Conservation (phyloP, 23 tunicate species). For the Corella eumyota region DNA sequence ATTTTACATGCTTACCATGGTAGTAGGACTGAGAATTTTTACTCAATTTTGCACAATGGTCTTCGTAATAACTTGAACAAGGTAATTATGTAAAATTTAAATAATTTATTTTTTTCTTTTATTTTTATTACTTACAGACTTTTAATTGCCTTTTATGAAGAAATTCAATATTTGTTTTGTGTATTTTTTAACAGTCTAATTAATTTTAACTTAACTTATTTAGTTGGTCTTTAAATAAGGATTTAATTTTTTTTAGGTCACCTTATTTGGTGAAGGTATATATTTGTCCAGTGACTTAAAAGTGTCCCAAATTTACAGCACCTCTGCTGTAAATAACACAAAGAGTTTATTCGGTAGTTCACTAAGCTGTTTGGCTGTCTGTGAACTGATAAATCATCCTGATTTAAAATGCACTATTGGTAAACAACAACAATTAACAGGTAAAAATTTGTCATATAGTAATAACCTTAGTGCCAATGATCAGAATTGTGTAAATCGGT, state of each 20-base stretch:
- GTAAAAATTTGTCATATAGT: no score
- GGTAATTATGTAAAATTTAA: conserved; percentile 25
- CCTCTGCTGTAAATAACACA: conserved; percentile 27
- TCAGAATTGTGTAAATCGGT: no score
- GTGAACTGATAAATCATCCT: conserved; percentile 80
- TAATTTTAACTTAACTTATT: no score
- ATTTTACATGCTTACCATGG: conserved; percentile 77
- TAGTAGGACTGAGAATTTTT: conserved; percentile 69
- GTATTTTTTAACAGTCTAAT: no score
- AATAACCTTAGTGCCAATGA: no score
- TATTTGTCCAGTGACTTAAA: conserved; percentile 63
- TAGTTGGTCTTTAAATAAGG: no score
- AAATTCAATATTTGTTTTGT: no score
- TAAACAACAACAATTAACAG: no score
- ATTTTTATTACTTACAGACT: not conserved
- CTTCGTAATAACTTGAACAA: conserved; percentile 59
- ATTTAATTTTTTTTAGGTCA: conserved; percentile 20
- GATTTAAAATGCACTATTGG: conserved; percentile 71
- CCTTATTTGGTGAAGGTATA: conserved; percentile 86
- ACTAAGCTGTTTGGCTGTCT: conserved; percentile 70
- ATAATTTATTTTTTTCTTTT: no score
- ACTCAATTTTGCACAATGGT: conserved; percentile 75
- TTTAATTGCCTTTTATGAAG: no score
- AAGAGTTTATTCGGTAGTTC: conserved; percentile 51
- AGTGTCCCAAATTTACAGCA: conserved; percentile 45